Percentiles rank a stretch among this genome's conserved stretches.
Conservation (phyloP, 1,140 invertebrate species). For the Papilio dardanus region DNA sequence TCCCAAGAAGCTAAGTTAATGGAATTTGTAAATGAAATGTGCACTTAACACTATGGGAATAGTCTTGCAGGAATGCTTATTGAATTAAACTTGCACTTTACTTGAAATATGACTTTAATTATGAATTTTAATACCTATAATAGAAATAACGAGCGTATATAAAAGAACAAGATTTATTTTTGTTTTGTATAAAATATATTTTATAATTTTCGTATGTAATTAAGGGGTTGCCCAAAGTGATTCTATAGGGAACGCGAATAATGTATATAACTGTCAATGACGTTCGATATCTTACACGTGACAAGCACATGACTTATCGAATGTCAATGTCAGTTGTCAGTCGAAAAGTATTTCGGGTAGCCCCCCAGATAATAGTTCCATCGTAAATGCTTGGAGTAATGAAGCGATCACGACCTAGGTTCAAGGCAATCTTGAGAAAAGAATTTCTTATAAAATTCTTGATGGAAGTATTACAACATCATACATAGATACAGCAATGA, state of each 20-base stretch:
- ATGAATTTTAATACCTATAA: neutral
- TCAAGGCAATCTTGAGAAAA: no score
- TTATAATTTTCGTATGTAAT: no score
- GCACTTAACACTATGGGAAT: neutral
- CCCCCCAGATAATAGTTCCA: no score
- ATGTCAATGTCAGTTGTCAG: no score
- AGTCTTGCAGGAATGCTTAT: neutral
- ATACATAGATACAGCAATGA: neutral
- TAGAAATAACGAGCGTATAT: neutral
- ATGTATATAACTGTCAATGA: no score
- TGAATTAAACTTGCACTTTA: neutral
- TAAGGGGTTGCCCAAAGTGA: no score
- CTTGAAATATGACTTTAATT: neutral
- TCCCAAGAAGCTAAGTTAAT: constrained; percentile 22
- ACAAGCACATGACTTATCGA: no score
- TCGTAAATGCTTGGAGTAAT: no score
- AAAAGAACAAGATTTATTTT: neutral
- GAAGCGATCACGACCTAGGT: no score
- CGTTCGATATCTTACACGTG: no score
- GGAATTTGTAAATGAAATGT: constrained; percentile 29
- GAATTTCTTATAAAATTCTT: neutral
- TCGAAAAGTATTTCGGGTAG: no score
- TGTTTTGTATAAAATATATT: neutral
- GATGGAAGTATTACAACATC: neutral
- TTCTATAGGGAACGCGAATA: no score